Conservation (phyloP, 2,797 vertebrate species). For the Semaprochilodus insignis region DNA sequence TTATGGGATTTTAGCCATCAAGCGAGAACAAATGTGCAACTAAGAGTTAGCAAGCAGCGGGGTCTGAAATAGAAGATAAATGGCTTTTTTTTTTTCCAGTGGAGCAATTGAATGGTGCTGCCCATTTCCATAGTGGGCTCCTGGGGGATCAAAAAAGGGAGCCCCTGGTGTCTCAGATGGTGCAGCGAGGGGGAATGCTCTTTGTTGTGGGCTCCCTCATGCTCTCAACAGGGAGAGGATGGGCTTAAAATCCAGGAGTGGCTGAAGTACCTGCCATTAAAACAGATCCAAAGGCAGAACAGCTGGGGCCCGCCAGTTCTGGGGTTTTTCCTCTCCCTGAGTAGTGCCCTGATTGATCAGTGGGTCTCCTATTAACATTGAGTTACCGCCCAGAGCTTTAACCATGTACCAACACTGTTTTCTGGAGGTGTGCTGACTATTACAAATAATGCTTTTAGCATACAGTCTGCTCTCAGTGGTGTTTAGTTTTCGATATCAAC, state of each 20-base stretch:
- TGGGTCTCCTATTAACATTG: conserved; percentile 10
- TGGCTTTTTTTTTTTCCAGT: background rate
- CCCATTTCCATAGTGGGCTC: conserved; percentile 30
- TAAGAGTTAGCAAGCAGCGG: conserved; percentile 19
- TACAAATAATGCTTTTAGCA: background rate
- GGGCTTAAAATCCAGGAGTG: conserved; percentile 37
- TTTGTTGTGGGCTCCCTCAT: conserved; percentile 50
- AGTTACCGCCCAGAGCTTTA: conserved; percentile 8
- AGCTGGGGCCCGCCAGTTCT: conserved; percentile 38
- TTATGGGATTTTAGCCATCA: conserved; percentile 37
- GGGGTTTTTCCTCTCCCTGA: conserved; percentile 11
- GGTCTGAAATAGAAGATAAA: conserved; percentile 39
- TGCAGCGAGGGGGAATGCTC: conserved; percentile 32
- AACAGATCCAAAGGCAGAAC: conserved; percentile 36
- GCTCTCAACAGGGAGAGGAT: conserved; percentile 39
- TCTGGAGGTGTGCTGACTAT: conserved; percentile 10
- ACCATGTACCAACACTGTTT: background rate
- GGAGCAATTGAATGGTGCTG: conserved; percentile 25
- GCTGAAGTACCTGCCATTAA: conserved; percentile 28
- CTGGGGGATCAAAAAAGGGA: conserved; percentile 30
- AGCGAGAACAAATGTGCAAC: conserved; percentile 19
- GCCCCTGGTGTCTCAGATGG: conserved; percentile 37
- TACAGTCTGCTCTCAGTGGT: background rate
- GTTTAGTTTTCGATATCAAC: conserved; percentile 16
- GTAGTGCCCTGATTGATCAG: conserved; percentile 24